These are phyloP conservation scores for Elysia chlorotica DNA, from an alignment of 1,140 invertebrate species.

Conservation along the genomic window DNA sequence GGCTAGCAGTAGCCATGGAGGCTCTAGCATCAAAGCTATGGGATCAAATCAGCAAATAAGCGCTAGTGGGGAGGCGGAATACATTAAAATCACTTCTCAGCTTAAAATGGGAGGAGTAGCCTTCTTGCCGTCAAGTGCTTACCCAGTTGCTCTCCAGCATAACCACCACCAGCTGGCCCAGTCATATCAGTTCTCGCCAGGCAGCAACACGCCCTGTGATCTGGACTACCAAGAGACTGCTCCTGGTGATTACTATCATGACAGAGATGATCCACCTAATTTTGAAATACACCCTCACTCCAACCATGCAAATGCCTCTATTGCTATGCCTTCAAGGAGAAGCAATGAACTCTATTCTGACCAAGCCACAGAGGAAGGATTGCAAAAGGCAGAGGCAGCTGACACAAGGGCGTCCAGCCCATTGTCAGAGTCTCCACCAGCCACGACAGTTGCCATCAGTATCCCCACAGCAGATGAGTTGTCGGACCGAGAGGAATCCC, in stretches of 20 bases:
- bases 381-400: neutral
- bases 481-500: conserved; percentile 32
- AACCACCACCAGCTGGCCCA: too few relatives aligned
- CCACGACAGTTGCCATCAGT: conserved; percentile 31
- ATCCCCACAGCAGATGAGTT: conserved; percentile 40
- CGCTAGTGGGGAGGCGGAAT: conserved; percentile 41
- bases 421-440: neutral
- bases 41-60: too few relatives aligned
- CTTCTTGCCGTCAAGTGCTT: too few relatives aligned
- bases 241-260: neutral
- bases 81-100: conserved; percentile 40
- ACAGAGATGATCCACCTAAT: neutral
- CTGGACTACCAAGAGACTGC: neutral
- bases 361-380: too few relatives aligned
- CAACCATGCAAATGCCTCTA: neutral
- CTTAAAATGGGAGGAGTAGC: conserved; percentile 27
- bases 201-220: conserved; percentile 13
- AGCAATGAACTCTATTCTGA: too few relatives aligned
- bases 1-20: too few relatives aligned
- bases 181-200: conserved; percentile 1
- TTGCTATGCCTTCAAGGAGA: too few relatives aligned
- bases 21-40: too few relatives aligned
- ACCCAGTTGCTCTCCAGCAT: neutral
- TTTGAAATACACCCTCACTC: neutral
- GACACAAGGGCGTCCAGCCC: neutral